A percentile compares a stretch with the other conserved stretches of the same genome.
Conservation (phyloP, 2,888 invertebrate genomes). For the Cheilosia scutellata region DNA sequence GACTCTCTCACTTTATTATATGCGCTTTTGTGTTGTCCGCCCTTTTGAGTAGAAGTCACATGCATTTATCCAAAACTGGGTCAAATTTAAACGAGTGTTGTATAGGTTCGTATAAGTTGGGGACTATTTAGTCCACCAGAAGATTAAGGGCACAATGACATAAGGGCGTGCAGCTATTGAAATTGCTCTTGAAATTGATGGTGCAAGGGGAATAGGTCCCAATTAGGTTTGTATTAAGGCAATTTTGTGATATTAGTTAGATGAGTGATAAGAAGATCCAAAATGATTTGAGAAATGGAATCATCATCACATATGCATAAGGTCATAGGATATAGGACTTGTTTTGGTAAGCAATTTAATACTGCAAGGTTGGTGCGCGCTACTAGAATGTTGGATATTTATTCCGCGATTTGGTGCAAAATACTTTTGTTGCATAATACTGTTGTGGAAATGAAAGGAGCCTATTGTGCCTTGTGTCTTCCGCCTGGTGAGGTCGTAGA, state of each 20-base stretch:
- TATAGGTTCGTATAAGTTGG: slow-evolving; percentile 26
- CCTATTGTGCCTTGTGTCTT: no score
- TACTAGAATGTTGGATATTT: no score
- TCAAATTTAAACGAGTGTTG: slow-evolving; percentile 54
- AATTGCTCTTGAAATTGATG: slow-evolving; percentile 7
- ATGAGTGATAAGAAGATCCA: no score
- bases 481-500: no score
- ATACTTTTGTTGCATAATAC: no score
- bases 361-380: no score
- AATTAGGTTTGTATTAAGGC: slow-evolving; percentile 10
- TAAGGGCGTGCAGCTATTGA: slow-evolving; percentile 22
- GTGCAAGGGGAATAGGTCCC: slow-evolving; percentile 1
- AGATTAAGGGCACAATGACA: slow-evolving; percentile 33
- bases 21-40: slow-evolving; percentile 33
- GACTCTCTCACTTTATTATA: slow-evolving; percentile 10
- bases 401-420: no score
- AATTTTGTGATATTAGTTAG: not conserved
- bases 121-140: not conserved
- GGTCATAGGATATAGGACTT: no score
- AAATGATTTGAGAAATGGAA: no score
- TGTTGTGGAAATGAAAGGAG: no score
- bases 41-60: slow-evolving; percentile 36
- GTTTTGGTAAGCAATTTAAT: no score
- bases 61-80: slow-evolving; percentile 60
- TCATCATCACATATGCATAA: no score